These are phyloP conservation scores for Fragum sueziense DNA, from an alignment of 2,888 invertebrate species.

Conservation along the genomic window DNA sequence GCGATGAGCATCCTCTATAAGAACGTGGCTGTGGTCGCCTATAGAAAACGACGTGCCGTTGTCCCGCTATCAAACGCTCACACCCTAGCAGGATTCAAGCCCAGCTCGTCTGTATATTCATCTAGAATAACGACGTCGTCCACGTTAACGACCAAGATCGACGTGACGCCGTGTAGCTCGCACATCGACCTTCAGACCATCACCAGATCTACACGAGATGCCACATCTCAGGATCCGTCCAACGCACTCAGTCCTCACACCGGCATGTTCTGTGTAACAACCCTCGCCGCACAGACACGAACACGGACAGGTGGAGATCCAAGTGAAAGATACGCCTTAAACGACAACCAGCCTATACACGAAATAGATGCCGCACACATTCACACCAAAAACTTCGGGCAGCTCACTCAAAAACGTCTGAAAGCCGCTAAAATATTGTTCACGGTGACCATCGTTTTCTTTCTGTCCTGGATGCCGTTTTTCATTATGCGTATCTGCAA, in stretches of 20 bases:
- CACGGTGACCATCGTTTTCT: constrained; percentile 59
- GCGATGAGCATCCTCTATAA: constrained; percentile 50
- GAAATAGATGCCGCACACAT: not conserved
- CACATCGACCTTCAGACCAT: not conserved
- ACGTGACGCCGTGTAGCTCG: not conserved
- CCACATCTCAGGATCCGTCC: not conserved
- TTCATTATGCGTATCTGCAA: constrained; percentile 47
- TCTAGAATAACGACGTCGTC: not conserved
- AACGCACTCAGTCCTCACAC: not conserved
- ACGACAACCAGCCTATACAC: not conserved
- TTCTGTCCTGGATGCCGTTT: constrained; percentile 64
- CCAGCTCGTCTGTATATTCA: not conserved
- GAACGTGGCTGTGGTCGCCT: constrained; percentile 54
- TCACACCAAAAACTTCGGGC: not conserved
- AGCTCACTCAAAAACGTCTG: constrained; percentile 18
- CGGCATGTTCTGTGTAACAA: not conserved
- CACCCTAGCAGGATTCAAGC: constrained; percentile 25
- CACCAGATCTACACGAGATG: not conserved
- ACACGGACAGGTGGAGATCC: not conserved
- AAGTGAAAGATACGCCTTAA: not conserved
- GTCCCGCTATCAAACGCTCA: constrained; percentile 40
- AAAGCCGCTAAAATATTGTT: constrained; percentile 65
- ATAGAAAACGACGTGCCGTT: constrained; percentile 32
- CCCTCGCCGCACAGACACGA: not conserved
- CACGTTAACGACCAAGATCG: not conserved